Evolutionary conservation across 2,888 invertebrate genomes (phyloP), one percentile per base, ranked within the genome.

Genomic region (Cacoxenus indagator): DNA sequence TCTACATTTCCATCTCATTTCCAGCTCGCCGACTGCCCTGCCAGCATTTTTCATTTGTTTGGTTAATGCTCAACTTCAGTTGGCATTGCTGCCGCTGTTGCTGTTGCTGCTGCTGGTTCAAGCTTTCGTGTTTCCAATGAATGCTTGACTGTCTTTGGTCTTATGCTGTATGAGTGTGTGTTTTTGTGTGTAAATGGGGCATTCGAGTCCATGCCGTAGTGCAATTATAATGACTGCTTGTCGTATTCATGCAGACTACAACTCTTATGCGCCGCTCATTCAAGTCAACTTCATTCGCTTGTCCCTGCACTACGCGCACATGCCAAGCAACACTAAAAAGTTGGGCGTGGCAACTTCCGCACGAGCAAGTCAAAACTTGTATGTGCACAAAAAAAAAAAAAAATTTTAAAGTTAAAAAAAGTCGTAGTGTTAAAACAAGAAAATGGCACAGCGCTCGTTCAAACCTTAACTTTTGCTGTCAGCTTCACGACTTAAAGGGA

Each of bases 141-240:
- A 43, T n/a, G 37, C 37, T 14, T 17, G n/a, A 17, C 3, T 51
- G 22, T 51, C 51, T 51, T 9, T 22, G 24, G 45, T 11, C 17
- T 4, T 19, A 22, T 19, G 51, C 17, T 11, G 57, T 57, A 14
- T 57, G 29, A 6, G 51, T 51, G 51, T 51, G 0, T 51, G 48
- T 51, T 1, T 51, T 17, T 51, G 22, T 51, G 51, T 48, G 48
- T 17, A 17, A 4, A 17, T 48, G 8, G 6, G 22, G 51, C 55
- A 6, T 27, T 26, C 29, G 45, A n/a, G n/a, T n/a, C n/a, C n/a
- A n/a, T n/a, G n/a, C n/a, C 57, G 45, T 26, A 43, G 54, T 65
- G 57, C 65, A 65, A 65, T 65, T 65, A 65, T 65, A 57, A 65
- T 45, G 65, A 43, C 43, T 37, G 19, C 65, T 29, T 62, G 62